Evolutionary conservation across 2,113 vertebrate species (phyloP), one percentile per base, ranked within the genome.

Genomic region (Hemibagrus wyckioides): DNA sequence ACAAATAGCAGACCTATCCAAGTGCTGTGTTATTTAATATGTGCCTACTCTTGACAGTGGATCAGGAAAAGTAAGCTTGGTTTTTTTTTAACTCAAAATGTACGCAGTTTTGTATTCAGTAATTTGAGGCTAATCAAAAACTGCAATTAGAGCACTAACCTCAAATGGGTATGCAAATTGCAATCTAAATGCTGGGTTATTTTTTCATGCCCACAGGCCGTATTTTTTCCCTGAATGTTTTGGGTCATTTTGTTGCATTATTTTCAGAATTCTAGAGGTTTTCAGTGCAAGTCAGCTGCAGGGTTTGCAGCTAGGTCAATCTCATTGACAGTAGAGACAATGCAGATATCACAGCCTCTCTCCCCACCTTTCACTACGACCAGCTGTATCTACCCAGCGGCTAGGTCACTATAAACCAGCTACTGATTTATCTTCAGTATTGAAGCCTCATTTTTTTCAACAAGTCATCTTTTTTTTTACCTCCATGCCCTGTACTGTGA

Each of bases 1-100:
- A 63, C 84, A 85, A 75, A 88, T 85, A n/a, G 54, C 28, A 71
- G 65, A 67, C 63, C 76, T 44, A 33, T 82, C 6, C 30, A 63
- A 67, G 17, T 76, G 44, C 28, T 57, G 69, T 85, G 77, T 61
- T 33, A 71, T 82, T 79, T 59, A n/a, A 82, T 54, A 36, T 36
- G 59, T 65, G 17, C 44, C 50, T 33, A 36, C 10, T 33, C 3
- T 56, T 80, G 50, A 36, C 7, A 57, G 7, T 80, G 19, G 77
- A 36, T 71, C 28, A 83, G 30, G 15, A 83, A 82, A 63, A 36
- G 10, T 23, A 52, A 9, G 10, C 0, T 2, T 76, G 9, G 0
- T 6, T 76, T 69, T 85, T 82, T 63, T 41, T 71, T 39, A 63
- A 56, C 83, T 84, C n/a, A 28, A 75, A 86, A 71, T 80, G 21